These are phyloP conservation scores for Sphaeramia orbicularis DNA, from an alignment of 2,797 vertebrate species.

Conservation along the genomic window DNA sequence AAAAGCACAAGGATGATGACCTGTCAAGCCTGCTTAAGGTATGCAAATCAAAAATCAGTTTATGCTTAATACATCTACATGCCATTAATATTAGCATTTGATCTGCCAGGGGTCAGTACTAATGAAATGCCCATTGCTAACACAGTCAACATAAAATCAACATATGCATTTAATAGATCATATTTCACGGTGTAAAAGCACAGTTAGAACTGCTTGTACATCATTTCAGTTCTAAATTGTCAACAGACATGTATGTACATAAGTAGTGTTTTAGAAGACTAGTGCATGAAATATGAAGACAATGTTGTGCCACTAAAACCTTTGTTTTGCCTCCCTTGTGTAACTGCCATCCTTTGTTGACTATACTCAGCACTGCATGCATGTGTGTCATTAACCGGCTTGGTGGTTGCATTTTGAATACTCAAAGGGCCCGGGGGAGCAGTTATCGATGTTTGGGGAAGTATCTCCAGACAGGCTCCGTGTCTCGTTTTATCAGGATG, in stretches of 20 bases:
- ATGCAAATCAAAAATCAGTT: conserved; percentile 48
- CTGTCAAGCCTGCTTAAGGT: conserved; percentile 98
- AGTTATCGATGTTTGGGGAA: conserved; percentile 87
- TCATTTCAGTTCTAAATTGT: conserved; percentile 8
- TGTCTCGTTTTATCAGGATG: conserved; percentile 91
- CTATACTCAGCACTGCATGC: conserved; percentile 62
- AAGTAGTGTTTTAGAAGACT: neutral
- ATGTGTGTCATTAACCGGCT: conserved; percentile 70
- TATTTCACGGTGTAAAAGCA: neutral
- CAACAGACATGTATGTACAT: neutral
- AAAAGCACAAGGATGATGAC: conserved; percentile 98
- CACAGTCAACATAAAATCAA: conserved; percentile 13
- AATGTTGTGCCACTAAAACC: neutral
- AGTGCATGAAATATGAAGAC: conserved; percentile 11
- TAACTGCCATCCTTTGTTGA: conserved; percentile 1
- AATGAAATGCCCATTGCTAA: conserved; percentile 32
- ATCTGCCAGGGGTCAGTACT: conserved; percentile 21
- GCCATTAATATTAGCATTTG: conserved; percentile 10
- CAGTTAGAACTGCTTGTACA: conserved; percentile 4
- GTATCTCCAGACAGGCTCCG: conserved; percentile 88
- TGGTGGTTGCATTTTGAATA: conserved; percentile 79
- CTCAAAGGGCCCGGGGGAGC: conserved; percentile 85
- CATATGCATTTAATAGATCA: neutral
- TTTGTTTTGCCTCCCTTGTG: neutral
- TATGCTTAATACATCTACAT: conserved; percentile 9